Evolutionary conservation across 2,888 invertebrate species (phyloP), one percentile per base, ranked within the genome.

Genomic region (Agonum fuliginosum): DNA sequence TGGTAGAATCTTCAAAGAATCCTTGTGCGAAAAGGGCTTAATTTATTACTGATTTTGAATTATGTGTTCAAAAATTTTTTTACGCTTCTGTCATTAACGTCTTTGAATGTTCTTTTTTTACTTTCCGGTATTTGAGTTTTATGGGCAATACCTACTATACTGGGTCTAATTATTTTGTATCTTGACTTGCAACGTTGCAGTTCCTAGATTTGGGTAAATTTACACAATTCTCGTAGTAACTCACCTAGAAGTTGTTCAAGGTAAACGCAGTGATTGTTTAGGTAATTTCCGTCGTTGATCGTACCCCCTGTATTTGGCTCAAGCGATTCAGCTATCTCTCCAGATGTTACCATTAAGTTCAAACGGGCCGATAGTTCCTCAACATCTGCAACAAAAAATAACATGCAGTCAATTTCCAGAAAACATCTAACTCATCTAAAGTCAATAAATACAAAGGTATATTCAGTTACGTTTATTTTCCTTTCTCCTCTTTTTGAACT

Each of bases 301-400:
- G 84, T 80, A 82, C 85, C 81, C 84, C 86, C 24, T 87, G 87
- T 84, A 87, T 87, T 83, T 67, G 84, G 83, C 79, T 86, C 86
- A 79, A 87, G 79, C 76, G 83, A 82, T 81, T 88, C 88, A 78
- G 87, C 87, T 80, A 88, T 85, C 81, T 89, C 89, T 58, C 84
- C 83, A 72, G 85, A 85, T 67, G 88, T 85, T 58, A 89, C 88
- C 92, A 93, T 92, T 80, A 93, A 86, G 83, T 91, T 92, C 84
- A 93, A 87, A 84, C 91, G 90, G 62, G 92, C 91, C 81, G 93
- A 92, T 83, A 93, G 88, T 85, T 93, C 93, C 85, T 93, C 92
- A 81, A 92, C 91, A 86, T 93, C 93, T 91, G 90, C 83, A 89
- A 88, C 71, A 83, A 83, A 81, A 78, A 20, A 54, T n/a, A 24